Percentiles rank a stretch among this genome's conserved stretches.
These are phyloP conservation scores for Drosophila parthenogenetica DNA, from an alignment of 2,888 invertebrate genomes.

Conservation along the genomic window DNA sequence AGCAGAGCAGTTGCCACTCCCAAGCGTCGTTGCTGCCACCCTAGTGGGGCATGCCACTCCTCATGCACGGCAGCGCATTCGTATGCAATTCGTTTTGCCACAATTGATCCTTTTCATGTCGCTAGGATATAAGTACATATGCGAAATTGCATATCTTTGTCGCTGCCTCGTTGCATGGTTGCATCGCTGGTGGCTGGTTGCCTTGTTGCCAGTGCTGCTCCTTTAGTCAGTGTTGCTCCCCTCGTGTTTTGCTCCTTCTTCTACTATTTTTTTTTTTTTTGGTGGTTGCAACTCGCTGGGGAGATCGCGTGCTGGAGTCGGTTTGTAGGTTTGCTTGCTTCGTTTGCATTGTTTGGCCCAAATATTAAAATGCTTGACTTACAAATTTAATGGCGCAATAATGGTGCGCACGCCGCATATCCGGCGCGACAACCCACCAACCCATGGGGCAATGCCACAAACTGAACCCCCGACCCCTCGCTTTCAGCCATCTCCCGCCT, in stretches of 20 bases:
- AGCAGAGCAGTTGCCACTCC: constrained; percentile 12
- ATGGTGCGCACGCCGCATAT: constrained; percentile 70
- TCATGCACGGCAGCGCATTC: constrained; percentile 64
- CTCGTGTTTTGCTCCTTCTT: neutral
- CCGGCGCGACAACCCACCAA: constrained; percentile 26
- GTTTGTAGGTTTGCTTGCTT: constrained; percentile 42
- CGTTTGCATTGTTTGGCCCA: constrained; percentile 80
- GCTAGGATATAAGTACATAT: constrained; percentile 82
- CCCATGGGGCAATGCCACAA: constrained; percentile 47
- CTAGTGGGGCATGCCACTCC: constrained; percentile 7
- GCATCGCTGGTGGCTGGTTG: constrained; percentile 27
- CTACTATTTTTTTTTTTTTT: neutral
- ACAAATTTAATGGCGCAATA: constrained; percentile 81
- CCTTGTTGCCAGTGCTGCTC: constrained; percentile 46
- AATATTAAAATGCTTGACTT: constrained; percentile 81
- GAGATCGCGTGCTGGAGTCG: constrained; percentile 50
- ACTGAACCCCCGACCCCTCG: neutral
- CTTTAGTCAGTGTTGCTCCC: constrained; percentile 45
- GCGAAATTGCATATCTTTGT: constrained; percentile 81
- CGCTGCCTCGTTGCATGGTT: constrained; percentile 45
- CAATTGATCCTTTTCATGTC: constrained; percentile 82
- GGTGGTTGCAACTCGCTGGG: constrained; percentile 23
- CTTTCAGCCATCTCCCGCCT: constrained; percentile 21
- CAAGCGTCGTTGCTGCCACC: neutral
- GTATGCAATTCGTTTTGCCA: constrained; percentile 82